Evolutionary conservation across 1,140 invertebrate genomes (phyloP), one percentile per base, ranked within the genome.

Genomic region (Aphelinus atriplicis): DNA sequence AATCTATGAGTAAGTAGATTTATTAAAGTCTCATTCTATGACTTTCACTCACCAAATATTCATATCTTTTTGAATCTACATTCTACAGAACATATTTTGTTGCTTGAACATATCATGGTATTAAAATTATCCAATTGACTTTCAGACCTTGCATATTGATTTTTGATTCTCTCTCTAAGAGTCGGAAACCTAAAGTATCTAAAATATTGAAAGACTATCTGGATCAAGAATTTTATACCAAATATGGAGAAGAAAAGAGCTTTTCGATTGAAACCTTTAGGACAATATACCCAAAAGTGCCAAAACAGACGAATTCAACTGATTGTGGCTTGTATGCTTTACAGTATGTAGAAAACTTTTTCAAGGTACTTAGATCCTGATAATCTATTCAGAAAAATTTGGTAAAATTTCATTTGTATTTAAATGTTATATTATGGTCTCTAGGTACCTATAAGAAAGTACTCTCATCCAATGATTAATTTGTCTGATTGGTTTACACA

Each of bases 271-370:
- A 93, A 81, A 93, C 92, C 45, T 94, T 97, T 65, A 94, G 93
- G 81, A 96, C 95, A 2, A 91, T 92, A 64, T 92, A 91, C 80
- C 94, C 95, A 0, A 95, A 95, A 89, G 95, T 98, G 72, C 97
- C 97, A 45, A 96, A 98, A 83, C 98, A 99, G 89, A 95, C 93
- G 73, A 99, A 99, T 89, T 97, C 93, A 83, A 96, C 94, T 56
- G 98, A 99, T 87, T 99, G 98, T 89, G 98, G 98, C 2, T 89
- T 99, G 3, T 99, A 96, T 88, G 88, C 99, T 60, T 89, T 99
- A 51, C 96, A 99, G 86, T 99, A 98, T 90, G 96, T 96, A 3
- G 97, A 99, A 89, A 93, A 92, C 71, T 99, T 99, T 89, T 98
- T 99, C 83, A 91, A 91, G 87, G 93, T 93, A 86, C 85, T 26